Evolutionary conservation across 2,113 vertebrate species (phyloP), one percentile per base, ranked within the genome.

Genomic region (Orcinus orca): DNA sequence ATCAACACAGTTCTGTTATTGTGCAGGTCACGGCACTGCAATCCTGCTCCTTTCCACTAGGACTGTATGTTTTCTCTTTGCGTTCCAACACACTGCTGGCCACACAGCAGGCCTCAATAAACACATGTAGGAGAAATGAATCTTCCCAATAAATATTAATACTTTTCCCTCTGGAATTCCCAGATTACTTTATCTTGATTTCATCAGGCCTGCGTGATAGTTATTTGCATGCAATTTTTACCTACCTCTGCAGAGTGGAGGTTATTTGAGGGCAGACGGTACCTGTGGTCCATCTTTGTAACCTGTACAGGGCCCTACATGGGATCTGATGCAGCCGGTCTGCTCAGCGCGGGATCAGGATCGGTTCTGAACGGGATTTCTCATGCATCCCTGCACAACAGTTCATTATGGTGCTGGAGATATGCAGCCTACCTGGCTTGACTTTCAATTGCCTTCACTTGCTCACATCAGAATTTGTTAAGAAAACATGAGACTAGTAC

Each of bases 1-100:
- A 3, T 58, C 47, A 17, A n/a, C 55, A 8, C 1, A 5, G 14
- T 4, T n/a, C 67, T 70, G 8, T 36, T 33, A 2, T 17, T 85
- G n/a, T 3, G 33, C 2, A 17, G 6, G 8, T 14, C 47, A 11
- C 5, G 0, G 23, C 73, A 20, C 65, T 23, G 38, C 14, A 5
- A 0, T 1, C 60, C 13, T 6, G 7, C 6, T n/a, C n/a, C 23
- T 68, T 60, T 63, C 67, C 12, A 11, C 3, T 9, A 3, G 4
- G 23, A 3, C 36, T 17, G 12, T 5, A 5, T 29, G 13, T 36
- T 36, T 79, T 4, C 25, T 67, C 36, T 63, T 73, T 79, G 62
- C 18, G 4, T 71, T 33, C 44, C 18, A 67, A 18, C 25, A n/a
- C 9, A 31, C 14, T 81, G 60, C 44, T 68, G 41, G 25, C 29